Conservation (phyloP, 2,113 vertebrate species). For the Lepisosteus oculatus region DNA sequence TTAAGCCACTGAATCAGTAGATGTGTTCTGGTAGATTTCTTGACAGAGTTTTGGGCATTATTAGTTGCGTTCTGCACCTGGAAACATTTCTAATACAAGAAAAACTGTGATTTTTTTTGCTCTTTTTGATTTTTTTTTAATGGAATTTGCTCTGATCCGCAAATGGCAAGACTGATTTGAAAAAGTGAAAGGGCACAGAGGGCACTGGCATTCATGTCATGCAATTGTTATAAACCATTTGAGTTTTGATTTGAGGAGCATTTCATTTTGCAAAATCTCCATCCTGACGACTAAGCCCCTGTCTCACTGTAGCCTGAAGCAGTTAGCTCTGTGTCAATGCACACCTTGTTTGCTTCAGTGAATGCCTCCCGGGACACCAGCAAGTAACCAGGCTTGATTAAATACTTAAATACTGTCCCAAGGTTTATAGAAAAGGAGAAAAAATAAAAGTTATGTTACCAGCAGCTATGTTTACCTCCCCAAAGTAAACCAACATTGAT, state of each 20-base stretch:
- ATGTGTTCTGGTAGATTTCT: too few relatives aligned
- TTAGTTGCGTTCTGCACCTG: too few relatives aligned
- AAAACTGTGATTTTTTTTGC: too few relatives aligned
- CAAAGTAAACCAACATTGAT: conserved; percentile 12
- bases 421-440: conserved; percentile 13
- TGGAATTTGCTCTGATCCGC: too few relatives aligned
- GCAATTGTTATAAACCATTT: background rate
- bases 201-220: background rate
- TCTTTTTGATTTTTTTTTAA: too few relatives aligned
- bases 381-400: conserved; percentile 17
- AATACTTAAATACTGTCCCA: conserved; percentile 28
- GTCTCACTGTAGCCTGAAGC: background rate
- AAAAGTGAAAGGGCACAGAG: background rate
- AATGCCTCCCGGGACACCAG: conserved; percentile 8
- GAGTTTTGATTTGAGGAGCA: background rate
- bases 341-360: conserved; percentile 16
- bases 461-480: conserved; percentile 19
- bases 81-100: too few relatives aligned
- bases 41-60: too few relatives aligned
- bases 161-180: too few relatives aligned
- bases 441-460: conserved; percentile 18
- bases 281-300: background rate
- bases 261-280: background rate
- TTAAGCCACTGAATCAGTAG: too few relatives aligned
- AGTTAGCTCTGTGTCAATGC: conserved; percentile 11